Percentiles rank a stretch among this genome's conserved stretches.
Evolutionary conservation across 2,888 invertebrate genomes (phyloP).

Genomic region (Anagyrus pseudococci): DNA sequence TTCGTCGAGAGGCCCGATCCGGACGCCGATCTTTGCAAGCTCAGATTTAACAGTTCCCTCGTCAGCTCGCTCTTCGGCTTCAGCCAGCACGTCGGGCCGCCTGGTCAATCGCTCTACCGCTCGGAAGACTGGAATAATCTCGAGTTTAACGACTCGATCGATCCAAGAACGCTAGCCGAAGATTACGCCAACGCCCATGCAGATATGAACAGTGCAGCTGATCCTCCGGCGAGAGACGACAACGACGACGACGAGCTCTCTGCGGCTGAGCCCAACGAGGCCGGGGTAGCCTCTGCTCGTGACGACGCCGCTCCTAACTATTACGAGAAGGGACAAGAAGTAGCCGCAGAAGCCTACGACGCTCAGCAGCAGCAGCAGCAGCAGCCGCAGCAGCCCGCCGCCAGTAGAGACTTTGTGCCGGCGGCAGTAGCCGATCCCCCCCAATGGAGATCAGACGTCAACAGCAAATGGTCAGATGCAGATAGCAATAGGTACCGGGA

Average conservation of each 20-base stretch:
- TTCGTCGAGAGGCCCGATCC: conserved; percentile 54
- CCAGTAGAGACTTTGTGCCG: too few species aligned
- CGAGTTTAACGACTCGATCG: conserved; percentile 61
- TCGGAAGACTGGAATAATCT: conserved; percentile 64
- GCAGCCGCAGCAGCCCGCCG: conserved; percentile 18
- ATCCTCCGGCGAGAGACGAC: conserved; percentile 32
- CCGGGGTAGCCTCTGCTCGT: too few species aligned
- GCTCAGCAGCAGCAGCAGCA: conserved; percentile 4
- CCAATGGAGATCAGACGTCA: too few species aligned
- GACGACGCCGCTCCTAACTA: too few species aligned
- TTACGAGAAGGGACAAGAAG: background rate
- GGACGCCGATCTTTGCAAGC: conserved; percentile 69
- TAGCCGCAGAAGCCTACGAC: conserved; percentile 16
- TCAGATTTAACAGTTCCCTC: conserved; percentile 74
- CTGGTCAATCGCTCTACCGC: conserved; percentile 76
- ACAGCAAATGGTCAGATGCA: too few species aligned
- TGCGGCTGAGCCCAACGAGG: conserved; percentile 38
- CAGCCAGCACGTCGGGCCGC: conserved; percentile 71
- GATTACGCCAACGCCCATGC: conserved; percentile 61
- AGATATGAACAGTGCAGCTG: conserved; percentile 32
- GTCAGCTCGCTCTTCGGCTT: conserved; percentile 73
- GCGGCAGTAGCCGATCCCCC: too few species aligned
- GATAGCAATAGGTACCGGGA: too few species aligned
- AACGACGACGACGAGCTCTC: conserved; percentile 26
- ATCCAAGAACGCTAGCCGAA: conserved; percentile 62